These are phyloP conservation scores for Diorhabda carinulata DNA, from an alignment of 1,140 invertebrate genomes.

Conservation along the genomic window DNA sequence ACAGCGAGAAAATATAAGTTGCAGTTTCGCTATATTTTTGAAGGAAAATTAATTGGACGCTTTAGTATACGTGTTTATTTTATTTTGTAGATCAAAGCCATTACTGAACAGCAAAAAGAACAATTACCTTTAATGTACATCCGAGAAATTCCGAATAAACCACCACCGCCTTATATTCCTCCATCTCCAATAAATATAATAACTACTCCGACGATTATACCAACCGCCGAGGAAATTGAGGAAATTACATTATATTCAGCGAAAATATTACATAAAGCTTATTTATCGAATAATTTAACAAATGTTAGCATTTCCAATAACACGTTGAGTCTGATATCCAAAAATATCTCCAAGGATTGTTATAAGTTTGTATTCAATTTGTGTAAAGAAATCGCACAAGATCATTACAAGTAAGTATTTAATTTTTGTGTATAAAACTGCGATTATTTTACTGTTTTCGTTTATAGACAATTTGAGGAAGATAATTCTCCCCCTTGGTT, in stretches of 20 bases:
- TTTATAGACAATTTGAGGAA: slow-evolving; percentile 40
- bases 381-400: slow-evolving; percentile 58
- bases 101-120: slow-evolving; percentile 49
- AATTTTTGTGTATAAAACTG: background rate
- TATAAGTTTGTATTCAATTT: slow-evolving; percentile 61
- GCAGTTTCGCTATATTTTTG: no score
- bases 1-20: no score
- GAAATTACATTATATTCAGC: slow-evolving; percentile 50
- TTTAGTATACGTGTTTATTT: background rate
- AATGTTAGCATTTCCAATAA: slow-evolving; percentile 48
- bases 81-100: slow-evolving; percentile 27
- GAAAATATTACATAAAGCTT: slow-evolving; percentile 48
- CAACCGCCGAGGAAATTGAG: slow-evolving; percentile 51
- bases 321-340: slow-evolving; percentile 33
- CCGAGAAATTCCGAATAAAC: slow-evolving; percentile 67
- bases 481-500: slow-evolving; percentile 55
- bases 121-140: slow-evolving; percentile 56
- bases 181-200: slow-evolving; percentile 45
- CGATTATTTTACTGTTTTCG: background rate
- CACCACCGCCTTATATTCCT: slow-evolving; percentile 67
- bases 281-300: slow-evolving; percentile 47
- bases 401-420: slow-evolving; percentile 46
- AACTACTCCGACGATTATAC: slow-evolving; percentile 46
- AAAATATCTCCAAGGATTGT: slow-evolving; percentile 47
- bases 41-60: background rate